Conservation (phyloP, 92 coral and sea anemone species). For the Anthopleura xanthogrammica region DNA sequence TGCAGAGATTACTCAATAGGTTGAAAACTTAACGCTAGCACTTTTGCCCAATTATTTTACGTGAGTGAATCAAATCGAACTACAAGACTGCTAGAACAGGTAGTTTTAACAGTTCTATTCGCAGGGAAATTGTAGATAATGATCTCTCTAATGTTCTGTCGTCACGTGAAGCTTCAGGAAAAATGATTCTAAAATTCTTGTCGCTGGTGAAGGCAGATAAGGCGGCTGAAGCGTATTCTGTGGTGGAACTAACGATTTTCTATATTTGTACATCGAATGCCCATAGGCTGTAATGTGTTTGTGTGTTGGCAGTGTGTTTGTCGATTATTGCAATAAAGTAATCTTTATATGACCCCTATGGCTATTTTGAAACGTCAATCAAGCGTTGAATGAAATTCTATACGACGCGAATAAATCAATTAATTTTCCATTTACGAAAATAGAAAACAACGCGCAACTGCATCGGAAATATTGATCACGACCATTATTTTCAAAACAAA, state of each 20-base stretch:
- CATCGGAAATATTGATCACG: not conserved
- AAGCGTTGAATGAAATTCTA: conserved; percentile 31
- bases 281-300: conserved; percentile 29
- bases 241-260: conserved; percentile 1
- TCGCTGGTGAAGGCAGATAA: conserved; percentile 12
- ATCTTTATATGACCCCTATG: conserved; percentile 24
- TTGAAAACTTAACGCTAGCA: not conserved
- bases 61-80: conserved; percentile 1
- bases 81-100: conserved; percentile 3
- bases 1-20: conserved; percentile 9
- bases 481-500: conserved; percentile 2
- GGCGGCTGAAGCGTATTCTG: conserved; percentile 13
- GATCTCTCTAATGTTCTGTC: not conserved
- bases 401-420: conserved; percentile 23
- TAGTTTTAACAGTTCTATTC: conserved; percentile 1
- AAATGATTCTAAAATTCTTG: not conserved
- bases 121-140: not conserved
- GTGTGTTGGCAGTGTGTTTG: conserved; percentile 30
- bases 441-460: not conserved
- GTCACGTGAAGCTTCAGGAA: conserved; percentile 18
- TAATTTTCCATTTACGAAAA: conserved; percentile 19
- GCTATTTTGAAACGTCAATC: conserved; percentile 29
- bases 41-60: conserved; percentile 6
- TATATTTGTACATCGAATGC: not conserved
- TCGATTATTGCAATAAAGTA: conserved; percentile 32